Conservation (phyloP, 2,888 invertebrate genomes). For the Masnerella sp. region DNA sequence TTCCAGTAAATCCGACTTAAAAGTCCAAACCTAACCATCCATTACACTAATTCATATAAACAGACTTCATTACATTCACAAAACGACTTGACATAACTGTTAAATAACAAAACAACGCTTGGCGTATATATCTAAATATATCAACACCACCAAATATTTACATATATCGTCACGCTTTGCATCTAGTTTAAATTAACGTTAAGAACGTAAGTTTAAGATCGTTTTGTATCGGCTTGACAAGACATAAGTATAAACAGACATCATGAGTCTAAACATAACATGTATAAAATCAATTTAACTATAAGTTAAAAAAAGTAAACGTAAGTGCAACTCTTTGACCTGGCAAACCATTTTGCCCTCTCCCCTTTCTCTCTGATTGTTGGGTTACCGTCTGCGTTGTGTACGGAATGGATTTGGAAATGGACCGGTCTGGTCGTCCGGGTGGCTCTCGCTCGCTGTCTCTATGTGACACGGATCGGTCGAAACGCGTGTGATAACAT, state of each 20-base stretch:
- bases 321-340: conserved; percentile 80
- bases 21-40: too few species aligned
- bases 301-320: conserved; percentile 68
- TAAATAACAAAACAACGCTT: conserved; percentile 1
- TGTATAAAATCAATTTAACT: conserved; percentile 70
- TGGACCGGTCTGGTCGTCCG: conserved; percentile 73
- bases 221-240: conserved; percentile 41
- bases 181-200: conserved; percentile 15
- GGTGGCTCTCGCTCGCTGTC: conserved; percentile 64
- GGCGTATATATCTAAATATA: conserved; percentile 38
- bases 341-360: conserved; percentile 83
- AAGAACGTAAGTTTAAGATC: conserved; percentile 57
- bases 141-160: conserved; percentile 33
- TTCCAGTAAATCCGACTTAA: too few species aligned
- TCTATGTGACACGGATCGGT: conserved; percentile 55
- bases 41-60: neutral
- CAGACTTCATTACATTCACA: conserved; percentile 23
- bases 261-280: conserved; percentile 14
- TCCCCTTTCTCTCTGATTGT: conserved; percentile 83
- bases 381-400: conserved; percentile 80
- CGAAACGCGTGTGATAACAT: conserved; percentile 25
- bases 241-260: neutral
- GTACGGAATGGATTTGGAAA: conserved; percentile 77
- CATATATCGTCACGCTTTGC: conserved; percentile 34
- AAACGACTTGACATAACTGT: conserved; percentile 18